These are phyloP conservation scores for Psilopsiagon aurifrons DNA, from an alignment of 2,113 vertebrate species.

Conservation along the genomic window DNA sequence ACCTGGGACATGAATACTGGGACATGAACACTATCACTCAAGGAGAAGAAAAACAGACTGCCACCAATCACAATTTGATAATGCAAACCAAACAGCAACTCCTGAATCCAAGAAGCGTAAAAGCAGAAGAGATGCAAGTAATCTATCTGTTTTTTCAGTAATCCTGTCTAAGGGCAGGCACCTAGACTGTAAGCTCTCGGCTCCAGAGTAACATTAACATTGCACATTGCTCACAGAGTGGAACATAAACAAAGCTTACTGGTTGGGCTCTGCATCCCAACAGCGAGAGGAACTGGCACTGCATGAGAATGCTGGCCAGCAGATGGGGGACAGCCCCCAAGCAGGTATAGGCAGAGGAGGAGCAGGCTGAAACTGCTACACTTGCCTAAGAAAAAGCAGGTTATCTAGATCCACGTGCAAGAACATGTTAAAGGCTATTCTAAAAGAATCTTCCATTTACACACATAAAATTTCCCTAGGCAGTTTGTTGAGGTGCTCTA, in stretches of 20 bases:
- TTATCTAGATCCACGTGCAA: background rate
- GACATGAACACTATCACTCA: background rate
- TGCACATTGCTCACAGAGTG: background rate
- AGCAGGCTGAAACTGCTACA: rapidly evolving
- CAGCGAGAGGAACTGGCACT: rapidly evolving
- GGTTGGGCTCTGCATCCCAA: background rate
- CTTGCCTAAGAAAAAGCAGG: background rate
- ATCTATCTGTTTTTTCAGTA: background rate
- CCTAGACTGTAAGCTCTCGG: background rate
- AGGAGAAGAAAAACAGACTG: background rate
- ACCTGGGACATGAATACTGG: background rate
- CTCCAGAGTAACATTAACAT: background rate
- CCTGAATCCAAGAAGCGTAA: background rate
- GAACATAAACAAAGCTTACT: background rate
- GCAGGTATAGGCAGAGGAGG: background rate
- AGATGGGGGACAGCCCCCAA: background rate
- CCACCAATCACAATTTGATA: background rate
- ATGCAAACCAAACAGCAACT: background rate
- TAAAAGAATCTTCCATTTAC: background rate
- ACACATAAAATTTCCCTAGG: background rate
- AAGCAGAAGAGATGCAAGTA: background rate
- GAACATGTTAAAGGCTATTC: background rate
- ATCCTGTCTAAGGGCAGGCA: background rate
- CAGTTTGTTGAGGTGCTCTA: background rate
- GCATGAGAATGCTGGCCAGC: background rate